Base-by-base conservation (phyloP, 2,113 vertebrate genomes). In the Cyphomyrus discorhynchus region DNA sequence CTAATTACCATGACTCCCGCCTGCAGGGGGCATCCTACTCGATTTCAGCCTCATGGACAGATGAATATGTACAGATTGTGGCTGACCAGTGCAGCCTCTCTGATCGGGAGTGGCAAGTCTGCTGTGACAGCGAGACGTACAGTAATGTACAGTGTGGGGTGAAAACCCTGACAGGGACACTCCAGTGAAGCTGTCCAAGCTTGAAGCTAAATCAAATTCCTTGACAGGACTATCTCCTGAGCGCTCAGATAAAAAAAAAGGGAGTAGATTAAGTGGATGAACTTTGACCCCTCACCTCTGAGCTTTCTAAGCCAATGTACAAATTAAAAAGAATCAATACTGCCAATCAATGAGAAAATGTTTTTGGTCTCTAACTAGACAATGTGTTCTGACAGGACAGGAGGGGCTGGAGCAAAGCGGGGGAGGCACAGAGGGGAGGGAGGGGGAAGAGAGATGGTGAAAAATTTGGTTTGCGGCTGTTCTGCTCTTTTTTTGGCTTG, bases 251-350 rank as follows among this genome's bases (percentile, higher is more conserved):
- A 95, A 95, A 89, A 96, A 3, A 31, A 96, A 96, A 19, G 11
- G 27, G 31, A 94, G 94, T 94, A 95, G 95, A 95, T 94, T 96
- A 96, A 96, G 96, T 96, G 93, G 49, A 91, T 96, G 96, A 97
- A 96, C 96, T 96, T 95, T 97, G 95, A 97, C 96, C 96, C 96
- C 96, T 97, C 95, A 96, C 96, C 96, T 66, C 2, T 92, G 94
- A 91, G 95, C 96, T 96, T 96, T 96, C 96, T 96, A 96, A 97
- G 95, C 96, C 96, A 97, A 97, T 96, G 96, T 95, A 96, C 96
- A 96, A 96, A 97, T 97, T 96, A 96, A 96, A 91, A 89, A 97
- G 97, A 97, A 97, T 97, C 96, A 97, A 97, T 97, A 95, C 92
- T 93, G 91, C 93, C 94, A 96, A 97, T 97, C 96, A 94, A 97